Base-by-base conservation (phyloP, 2,113 vertebrate species). In the Hypomesus transpacificus region DNA sequence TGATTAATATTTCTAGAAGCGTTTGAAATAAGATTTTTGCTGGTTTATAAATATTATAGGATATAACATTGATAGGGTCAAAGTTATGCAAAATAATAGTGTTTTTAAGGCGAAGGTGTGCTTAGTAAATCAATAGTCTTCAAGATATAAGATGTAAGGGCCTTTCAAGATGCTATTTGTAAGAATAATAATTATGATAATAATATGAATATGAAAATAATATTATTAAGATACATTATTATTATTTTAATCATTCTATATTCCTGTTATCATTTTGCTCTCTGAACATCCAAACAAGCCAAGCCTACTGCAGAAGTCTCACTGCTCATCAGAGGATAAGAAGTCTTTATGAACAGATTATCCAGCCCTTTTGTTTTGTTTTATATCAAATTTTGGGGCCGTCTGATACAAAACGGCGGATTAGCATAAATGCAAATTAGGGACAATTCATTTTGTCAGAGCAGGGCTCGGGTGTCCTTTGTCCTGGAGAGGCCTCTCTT, bases 331-430 rank as follows among this genome's bases (percentile, higher is more conserved):
- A 76, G 54, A 56, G 66, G 84, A 88, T 89, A 82, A 88, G 78
- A 85, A 74, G 51, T 86, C 83, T 85, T 88, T 86, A 87, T 80
- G 73, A 76, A 51, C 77, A 85, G 89, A 88, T 90, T 79, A 90
- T 85, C 78, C 26, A 69, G 68, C 76, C 73, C 76, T 73, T 59
- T 62, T 67, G 69, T 39, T 80, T 87, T 83, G 77, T 85, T 83
- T 86, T 75, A 87, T 86, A 80, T 86, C 77, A 86, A 86, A 83
- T 53, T 73, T 74, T 65, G 69, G 76, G 75, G 34, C 75, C 66
- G 75, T 69, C 87, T 86, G 82, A 83, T 86, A 58, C 85, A 80
- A 84, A 87, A 84, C 70, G 58, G 71, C 62, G 82, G 89, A 88
- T 90, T 91, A 89, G 78, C 81, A 83, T 81, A 77, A 75, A 89